These are phyloP conservation scores for Helogale parvula DNA, from an alignment of 2,113 vertebrate genomes.

Conservation along the genomic window DNA sequence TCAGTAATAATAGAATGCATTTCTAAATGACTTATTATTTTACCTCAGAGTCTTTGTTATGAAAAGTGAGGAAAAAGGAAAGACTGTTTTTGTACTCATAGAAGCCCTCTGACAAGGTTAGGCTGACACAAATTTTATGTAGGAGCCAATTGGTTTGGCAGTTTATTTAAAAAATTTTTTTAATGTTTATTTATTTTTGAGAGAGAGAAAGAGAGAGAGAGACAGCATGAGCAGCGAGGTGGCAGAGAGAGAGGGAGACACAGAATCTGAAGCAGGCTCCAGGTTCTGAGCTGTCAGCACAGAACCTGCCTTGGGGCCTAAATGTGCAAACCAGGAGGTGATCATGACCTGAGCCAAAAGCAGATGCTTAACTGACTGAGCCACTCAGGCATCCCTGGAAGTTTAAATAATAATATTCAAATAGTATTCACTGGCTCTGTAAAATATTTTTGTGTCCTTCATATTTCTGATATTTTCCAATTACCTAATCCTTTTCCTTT, in stretches of 20 bases:
- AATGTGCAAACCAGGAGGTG: too few relatives aligned
- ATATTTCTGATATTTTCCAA: neutral
- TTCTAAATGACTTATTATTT: slow-evolving; percentile 15
- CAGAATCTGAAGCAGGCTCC: too few relatives aligned
- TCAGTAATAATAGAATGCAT: neutral
- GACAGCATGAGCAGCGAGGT: too few relatives aligned
- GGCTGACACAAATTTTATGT: neutral
- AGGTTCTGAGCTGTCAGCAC: too few relatives aligned
- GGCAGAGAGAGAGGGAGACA: too few relatives aligned
- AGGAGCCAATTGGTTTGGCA: neutral
- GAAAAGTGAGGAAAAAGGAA: neutral
- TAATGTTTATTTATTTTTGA: too few relatives aligned
- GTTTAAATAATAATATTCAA: neutral
- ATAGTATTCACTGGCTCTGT: neutral
- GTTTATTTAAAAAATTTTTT: neutral
- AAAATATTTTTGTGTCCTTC: neutral
- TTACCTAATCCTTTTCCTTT: neutral
- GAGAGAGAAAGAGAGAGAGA: too few relatives aligned
- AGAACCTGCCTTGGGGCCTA: too few relatives aligned
- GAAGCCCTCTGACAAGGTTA: neutral
- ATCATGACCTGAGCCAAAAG: too few relatives aligned
- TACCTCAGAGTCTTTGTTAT: neutral
- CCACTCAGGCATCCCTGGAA: neutral
- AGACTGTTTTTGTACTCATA: neutral
- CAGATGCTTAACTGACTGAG: too few relatives aligned